Evolutionary conservation across 1,140 invertebrate species (phyloP).

Genomic region (Saccostrea cuccullata): DNA sequence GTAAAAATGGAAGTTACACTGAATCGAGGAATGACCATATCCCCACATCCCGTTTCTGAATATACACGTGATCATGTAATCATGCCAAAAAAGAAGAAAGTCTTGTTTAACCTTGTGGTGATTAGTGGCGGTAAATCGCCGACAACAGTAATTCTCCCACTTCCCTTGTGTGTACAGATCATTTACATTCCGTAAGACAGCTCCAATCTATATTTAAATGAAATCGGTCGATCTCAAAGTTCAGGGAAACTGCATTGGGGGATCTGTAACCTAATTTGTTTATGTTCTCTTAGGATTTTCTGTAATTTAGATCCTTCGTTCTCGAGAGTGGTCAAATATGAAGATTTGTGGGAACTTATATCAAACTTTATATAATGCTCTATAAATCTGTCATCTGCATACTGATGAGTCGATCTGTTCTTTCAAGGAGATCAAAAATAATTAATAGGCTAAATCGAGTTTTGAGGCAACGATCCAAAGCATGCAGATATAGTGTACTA

Average conservation of each 20-base stretch:
- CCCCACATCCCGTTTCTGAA: no score
- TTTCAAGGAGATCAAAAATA: not conserved
- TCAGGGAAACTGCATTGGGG: not conserved
- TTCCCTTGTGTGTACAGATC: not conserved
- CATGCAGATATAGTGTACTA: not conserved
- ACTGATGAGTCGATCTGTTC: not conserved
- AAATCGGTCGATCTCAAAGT: slow-evolving; percentile 7
- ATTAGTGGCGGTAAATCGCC: not conserved
- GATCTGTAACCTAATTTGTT: not conserved
- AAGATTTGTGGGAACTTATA: not conserved
- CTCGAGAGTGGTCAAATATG: not conserved
- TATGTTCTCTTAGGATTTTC: not conserved
- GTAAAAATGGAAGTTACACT: no score
- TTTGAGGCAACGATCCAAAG: not conserved
- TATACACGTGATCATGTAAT: no score
- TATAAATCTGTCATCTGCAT: slow-evolving; percentile 9
- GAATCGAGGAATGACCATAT: no score
- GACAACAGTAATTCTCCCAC: not conserved
- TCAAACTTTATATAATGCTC: not conserved
- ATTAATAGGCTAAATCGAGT: not conserved
- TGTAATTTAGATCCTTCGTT: not conserved
- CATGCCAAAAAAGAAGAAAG: no score
- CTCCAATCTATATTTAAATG: slow-evolving; percentile 20
- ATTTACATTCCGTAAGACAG: slow-evolving; percentile 18
- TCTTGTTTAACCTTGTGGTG: no score